Percentiles rank a stretch among this genome's conserved stretches.
phyloP scores from a whole-genome alignment of 2,888 invertebrate genomes.

The Pachliopta kotzebuea region DNA sequence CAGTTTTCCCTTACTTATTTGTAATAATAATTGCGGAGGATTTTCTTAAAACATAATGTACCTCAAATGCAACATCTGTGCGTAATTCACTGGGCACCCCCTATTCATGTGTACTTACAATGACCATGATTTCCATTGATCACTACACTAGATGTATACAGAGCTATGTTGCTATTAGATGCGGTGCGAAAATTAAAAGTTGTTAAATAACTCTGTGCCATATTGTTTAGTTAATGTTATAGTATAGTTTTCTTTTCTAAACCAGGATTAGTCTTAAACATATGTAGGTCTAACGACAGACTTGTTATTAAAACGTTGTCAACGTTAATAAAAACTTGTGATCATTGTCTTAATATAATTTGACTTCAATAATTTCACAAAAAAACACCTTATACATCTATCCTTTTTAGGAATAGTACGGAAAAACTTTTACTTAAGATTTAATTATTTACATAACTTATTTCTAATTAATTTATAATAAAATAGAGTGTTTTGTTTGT shows the following conservation, averaged over 20 bases:
- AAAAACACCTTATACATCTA: too few relatives aligned
- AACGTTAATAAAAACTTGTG: too few relatives aligned
- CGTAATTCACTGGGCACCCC: constrained; percentile 48
- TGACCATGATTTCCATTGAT: constrained; percentile 35
- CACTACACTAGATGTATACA: constrained; percentile 30
- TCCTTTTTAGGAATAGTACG: too few relatives aligned
- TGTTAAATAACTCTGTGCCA: neutral
- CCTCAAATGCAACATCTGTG: constrained; percentile 57
- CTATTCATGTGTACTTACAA: constrained; percentile 35
- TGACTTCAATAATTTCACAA: too few relatives aligned
- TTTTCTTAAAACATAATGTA: constrained; percentile 17
- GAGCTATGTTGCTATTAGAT: constrained; percentile 27
- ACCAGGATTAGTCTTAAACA: neutral
- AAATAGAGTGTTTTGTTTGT: too few relatives aligned
- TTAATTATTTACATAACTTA: too few relatives aligned
- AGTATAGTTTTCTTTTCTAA: too few relatives aligned
- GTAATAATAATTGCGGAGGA: neutral
- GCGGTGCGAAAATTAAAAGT: neutral
- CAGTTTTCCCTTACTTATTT: neutral
- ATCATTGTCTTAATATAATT: too few relatives aligned
- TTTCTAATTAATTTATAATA: too few relatives aligned
- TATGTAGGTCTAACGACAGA: neutral
- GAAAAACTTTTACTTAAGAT: too few relatives aligned
- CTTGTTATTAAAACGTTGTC: too few relatives aligned
- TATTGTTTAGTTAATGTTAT: too few relatives aligned